Evolutionary conservation across 2,797 vertebrate species (phyloP), one percentile per base, ranked within the genome.

Genomic region (Eleutherodactylus coqui): DNA sequence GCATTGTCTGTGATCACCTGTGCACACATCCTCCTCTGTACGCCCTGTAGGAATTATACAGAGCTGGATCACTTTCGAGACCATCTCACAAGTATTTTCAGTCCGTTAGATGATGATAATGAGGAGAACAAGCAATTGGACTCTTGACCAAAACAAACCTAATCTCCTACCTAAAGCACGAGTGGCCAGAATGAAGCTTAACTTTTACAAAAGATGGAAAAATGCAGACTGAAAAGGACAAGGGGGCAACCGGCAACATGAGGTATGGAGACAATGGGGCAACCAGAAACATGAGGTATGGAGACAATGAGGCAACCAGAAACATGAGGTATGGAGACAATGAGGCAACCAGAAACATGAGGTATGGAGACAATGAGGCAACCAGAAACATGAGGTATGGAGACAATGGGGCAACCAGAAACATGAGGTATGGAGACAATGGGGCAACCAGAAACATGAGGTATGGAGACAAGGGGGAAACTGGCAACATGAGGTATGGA

Each of bases 1-100:
- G 49, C 51, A 87, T 87, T 87, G 81, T 87, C 14, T 58, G 21
- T 13, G 81, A 78, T 83, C 85, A 72, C 62, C 81, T 83, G 85
- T 60, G 47, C 62, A 21, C 47, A 45, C 27, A 21, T 72, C 73
- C 45, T 55, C 43, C 70, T 49, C 73, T 77, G 79, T 53, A 10
- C 34, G 53, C 80, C 34, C 41, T 5, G 41, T 13, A 21, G 29
- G 14, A 75, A 75, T 76, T 34, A 53, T 29, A 43, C 24, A 38
- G 72, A 80, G 36, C 53, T 34, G 29, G 72, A 58, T 77, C 78
- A 29, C 75, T 80, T 45, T 67, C 24, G 38, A 43, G 58, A 62
- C 43, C 16, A 51, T 36, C 73, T 62, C 72, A 43, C 38, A 47
- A 47, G 43, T 47, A 27, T 75, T 34, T 34, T 34, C 62, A 67